A percentile compares a stretch with the other conserved stretches of the same genome.
phyloP scores from a whole-genome alignment of 2,888 invertebrate genomes.

The Rhingia campestris region DNA sequence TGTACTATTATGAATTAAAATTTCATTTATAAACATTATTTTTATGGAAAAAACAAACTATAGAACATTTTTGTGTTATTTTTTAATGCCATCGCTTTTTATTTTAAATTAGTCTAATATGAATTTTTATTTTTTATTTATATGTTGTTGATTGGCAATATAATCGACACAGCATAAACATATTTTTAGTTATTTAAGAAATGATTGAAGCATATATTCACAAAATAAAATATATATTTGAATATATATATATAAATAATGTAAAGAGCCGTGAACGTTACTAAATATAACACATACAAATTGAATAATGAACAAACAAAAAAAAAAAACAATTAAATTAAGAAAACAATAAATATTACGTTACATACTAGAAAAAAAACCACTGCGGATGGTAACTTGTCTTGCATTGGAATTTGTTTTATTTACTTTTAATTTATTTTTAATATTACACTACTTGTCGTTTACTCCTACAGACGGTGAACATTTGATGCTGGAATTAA shows the following conservation, averaged over 20 bases:
- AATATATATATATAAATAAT: slow-evolving; percentile 43
- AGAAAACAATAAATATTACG: slow-evolving; percentile 63
- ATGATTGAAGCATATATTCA: slow-evolving; percentile 31
- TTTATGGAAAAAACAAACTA: no score
- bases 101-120: neutral
- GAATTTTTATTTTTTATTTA: slow-evolving; percentile 1
- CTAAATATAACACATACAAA: slow-evolving; percentile 53
- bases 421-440: no score
- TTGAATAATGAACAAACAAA: slow-evolving; percentile 43
- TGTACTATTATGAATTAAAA: no score
- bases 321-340: slow-evolving; percentile 24
- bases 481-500: no score
- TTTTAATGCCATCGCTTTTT: slow-evolving; percentile 22
- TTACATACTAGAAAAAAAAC: slow-evolving; percentile 46
- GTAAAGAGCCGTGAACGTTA: slow-evolving; percentile 58
- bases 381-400: no score
- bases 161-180: neutral
- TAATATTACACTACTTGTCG: no score
- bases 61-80: neutral
- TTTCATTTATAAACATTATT: neutral
- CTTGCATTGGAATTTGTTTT: no score
- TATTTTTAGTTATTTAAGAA: slow-evolving; percentile 26
- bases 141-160: slow-evolving; percentile 1
- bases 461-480: no score
- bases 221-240: slow-evolving; percentile 17